phyloP scores from a whole-genome alignment of 2,888 invertebrate species.

The Strigamia maritima region DNA sequence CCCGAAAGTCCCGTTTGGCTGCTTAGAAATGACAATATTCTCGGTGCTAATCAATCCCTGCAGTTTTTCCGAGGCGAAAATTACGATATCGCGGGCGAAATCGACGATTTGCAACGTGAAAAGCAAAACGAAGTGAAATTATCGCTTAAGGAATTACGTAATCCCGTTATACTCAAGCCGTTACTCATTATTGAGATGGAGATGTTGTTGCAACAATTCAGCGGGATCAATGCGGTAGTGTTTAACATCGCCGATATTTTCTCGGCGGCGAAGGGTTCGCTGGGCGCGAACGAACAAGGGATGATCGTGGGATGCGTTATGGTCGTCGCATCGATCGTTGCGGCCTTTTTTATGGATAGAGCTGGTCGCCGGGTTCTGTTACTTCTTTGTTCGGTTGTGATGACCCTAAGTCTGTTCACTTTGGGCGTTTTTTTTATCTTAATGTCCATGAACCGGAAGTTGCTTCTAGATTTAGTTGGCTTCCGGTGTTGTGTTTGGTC shows the following conservation, averaged over 20 bases:
- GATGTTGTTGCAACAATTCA: conserved; percentile 92
- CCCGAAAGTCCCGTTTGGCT: conserved; percentile 80
- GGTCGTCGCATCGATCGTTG: conserved; percentile 69
- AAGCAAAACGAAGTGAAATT: conserved; percentile 52
- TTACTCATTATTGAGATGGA: conserved; percentile 77
- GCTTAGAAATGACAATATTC: conserved; percentile 54
- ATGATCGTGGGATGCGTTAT: conserved; percentile 82
- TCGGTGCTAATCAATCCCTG: conserved; percentile 72
- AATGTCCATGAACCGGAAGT: conserved; percentile 60
- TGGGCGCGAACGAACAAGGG: conserved; percentile 63
- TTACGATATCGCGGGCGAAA: conserved; percentile 72
- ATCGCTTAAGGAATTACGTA: conserved; percentile 63
- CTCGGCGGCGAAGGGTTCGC: conserved; percentile 61
- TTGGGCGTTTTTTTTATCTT: conserved; percentile 82
- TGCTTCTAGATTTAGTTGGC: conserved; percentile 60
- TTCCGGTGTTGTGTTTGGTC: conserved; percentile 70
- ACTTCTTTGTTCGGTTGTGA: conserved; percentile 66
- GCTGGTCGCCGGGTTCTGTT: conserved; percentile 75
- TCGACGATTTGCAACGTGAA: conserved; percentile 68
- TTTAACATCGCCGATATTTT: conserved; percentile 77
- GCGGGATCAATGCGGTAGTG: conserved; percentile 78
- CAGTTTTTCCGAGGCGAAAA: conserved; percentile 78
- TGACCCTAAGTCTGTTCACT: conserved; percentile 71
- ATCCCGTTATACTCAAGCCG: conserved; percentile 69
- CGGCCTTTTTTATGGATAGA: conserved; percentile 74